phyloP scores from a whole-genome alignment of 2,888 invertebrate species.

The Podotricha telesiphe region DNA sequence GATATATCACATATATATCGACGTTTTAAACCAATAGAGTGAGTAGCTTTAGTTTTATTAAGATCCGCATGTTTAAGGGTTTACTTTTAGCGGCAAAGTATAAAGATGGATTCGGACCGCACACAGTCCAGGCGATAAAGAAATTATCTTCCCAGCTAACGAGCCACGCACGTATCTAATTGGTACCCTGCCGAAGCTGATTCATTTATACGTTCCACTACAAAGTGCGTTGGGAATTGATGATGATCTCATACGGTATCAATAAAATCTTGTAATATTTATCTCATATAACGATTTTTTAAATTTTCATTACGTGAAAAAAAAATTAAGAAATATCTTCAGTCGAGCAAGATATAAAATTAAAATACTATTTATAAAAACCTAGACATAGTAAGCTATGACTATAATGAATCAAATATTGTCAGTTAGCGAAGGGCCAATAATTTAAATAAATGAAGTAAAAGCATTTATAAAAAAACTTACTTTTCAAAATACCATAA shows the following conservation, averaged over 20 bases:
- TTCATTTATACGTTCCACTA: constrained; percentile 48
- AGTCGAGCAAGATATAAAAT: no score
- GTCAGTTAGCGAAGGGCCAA: no score
- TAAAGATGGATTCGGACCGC: constrained; percentile 65
- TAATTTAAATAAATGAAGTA: no score
- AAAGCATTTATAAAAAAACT: background rate
- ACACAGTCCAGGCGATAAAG: constrained; percentile 70
- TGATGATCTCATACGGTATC: constrained; percentile 45
- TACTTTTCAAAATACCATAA: background rate
- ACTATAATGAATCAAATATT: no score
- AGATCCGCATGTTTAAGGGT: constrained; percentile 22
- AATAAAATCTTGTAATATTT: constrained; percentile 40
- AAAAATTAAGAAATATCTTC: no score
- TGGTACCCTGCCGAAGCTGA: constrained; percentile 50
- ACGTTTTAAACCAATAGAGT: background rate
- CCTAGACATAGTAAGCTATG: background rate
- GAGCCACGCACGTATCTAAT: constrained; percentile 54
- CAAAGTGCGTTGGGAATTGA: constrained; percentile 45
- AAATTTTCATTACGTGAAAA: background rate
- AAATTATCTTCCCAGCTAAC: constrained; percentile 73
- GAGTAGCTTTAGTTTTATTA: background rate
- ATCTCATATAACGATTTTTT: background rate
- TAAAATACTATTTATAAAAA: no score
- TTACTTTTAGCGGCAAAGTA: constrained; percentile 38
- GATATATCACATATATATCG: background rate